These are phyloP conservation scores for Pseudopodoces humilis DNA, from an alignment of 2,113 vertebrate genomes.

Conservation along the genomic window DNA sequence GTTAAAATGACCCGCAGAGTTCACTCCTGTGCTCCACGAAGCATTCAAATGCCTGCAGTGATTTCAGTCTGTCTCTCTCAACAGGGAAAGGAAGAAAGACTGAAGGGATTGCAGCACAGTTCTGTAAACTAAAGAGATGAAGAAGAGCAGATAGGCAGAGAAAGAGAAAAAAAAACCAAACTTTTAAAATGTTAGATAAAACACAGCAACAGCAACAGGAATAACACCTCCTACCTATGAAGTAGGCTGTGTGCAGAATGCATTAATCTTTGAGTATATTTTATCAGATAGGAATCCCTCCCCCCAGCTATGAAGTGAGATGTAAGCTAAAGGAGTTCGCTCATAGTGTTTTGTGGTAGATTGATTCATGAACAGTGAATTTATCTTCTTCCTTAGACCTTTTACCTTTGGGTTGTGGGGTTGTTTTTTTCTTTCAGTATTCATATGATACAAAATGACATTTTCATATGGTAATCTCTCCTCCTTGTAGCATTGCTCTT, in stretches of 20 bases:
- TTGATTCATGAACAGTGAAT: constrained; percentile 16
- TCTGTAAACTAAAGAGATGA: constrained; percentile 41
- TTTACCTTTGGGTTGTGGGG: constrained; percentile 20
- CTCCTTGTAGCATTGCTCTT: constrained; percentile 49
- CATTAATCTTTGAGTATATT: constrained; percentile 56
- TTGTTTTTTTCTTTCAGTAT: constrained; percentile 17
- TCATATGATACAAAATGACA: constrained; percentile 65
- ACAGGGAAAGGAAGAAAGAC: constrained; percentile 17
- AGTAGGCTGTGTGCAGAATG: constrained; percentile 43
- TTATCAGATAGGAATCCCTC: constrained; percentile 31
- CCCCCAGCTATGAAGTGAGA: constrained; percentile 47
- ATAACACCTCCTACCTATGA: constrained; percentile 54
- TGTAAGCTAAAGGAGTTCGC: neutral
- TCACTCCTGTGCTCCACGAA: constrained; percentile 42
- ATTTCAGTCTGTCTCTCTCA: constrained; percentile 43
- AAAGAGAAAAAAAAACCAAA: neutral
- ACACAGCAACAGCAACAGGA: constrained; percentile 49
- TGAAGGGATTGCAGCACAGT: neutral
- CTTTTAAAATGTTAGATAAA: constrained; percentile 43
- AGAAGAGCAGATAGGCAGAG: constrained; percentile 24
- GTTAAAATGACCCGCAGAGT: constrained; percentile 43
- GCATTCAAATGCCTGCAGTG: constrained; percentile 64
- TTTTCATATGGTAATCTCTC: constrained; percentile 74
- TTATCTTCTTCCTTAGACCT: constrained; percentile 57
- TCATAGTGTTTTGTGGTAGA: constrained; percentile 1